Evolutionary conservation across 2,113 vertebrate species (phyloP), one percentile per base, ranked within the genome.

Genomic region (Bufo gargarizans): DNA sequence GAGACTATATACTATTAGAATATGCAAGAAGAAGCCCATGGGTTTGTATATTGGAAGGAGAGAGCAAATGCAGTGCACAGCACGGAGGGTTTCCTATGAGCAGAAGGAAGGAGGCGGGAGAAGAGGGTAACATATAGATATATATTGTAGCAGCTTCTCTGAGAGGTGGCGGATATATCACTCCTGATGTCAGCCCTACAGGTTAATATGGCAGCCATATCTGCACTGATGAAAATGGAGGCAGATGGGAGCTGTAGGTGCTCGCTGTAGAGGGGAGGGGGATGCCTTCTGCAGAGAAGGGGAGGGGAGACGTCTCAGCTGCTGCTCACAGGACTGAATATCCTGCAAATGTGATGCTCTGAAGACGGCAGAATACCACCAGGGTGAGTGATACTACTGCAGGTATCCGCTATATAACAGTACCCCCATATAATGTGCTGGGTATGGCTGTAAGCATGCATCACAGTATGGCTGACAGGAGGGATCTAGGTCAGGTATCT

Each of bases 281-380:
- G 56, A 12, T 20, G 33, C 20, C 14, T 20, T 43, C 79, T 82
- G 79, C 79, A 47, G 79, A 82, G 56, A 45, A 49, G 56, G 22
- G 78, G 58, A 63, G 79, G 79, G 33, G 56, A 56, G 49, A 56
- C 14, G 20, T 6, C 33, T 11, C 3, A 47, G 58, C 55, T 61
- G 78, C 78, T 43, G 56, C 56, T 16, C 22, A 63, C 33, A 45
- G 14, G 13, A 61, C 17, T 47, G 58, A 47, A 61, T 7, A 80
- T 61, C 14, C 56, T 82, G 79, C 79, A 82, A 45, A 19, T 63
- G 56, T 82, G 43, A 61, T 81, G 74, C 45, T 20, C 74, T 77
- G 50, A 82, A 20, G 43, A 17, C 79, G 12, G 43, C n/a, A 10
- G 47, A 3, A 12, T 3, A 16, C 22, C 22, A 82, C 47, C 58